phyloP scores from a whole-genome alignment of 2,888 invertebrate species.

The Pristionchus exspectatus region DNA sequence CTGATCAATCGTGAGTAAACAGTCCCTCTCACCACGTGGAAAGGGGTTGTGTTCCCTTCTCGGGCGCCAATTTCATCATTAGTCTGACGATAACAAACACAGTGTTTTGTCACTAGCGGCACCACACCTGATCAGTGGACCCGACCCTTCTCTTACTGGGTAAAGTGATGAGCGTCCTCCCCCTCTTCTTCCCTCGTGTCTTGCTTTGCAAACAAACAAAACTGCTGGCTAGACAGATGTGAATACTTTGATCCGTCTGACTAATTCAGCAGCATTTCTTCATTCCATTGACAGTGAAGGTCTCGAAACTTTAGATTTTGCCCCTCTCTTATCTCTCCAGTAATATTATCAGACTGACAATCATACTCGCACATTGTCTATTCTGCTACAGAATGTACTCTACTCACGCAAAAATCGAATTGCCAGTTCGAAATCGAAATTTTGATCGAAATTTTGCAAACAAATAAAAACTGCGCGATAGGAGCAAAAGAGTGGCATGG shows the following conservation, averaged over 20 bases:
- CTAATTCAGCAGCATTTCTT: neutral
- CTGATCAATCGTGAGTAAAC: neutral
- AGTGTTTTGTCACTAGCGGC: neutral
- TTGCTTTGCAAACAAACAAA: neutral
- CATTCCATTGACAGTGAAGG: neutral
- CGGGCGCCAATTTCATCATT: neutral
- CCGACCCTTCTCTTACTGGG: neutral
- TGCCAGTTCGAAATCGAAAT: neutral
- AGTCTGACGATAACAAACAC: slow-evolving; percentile 24
- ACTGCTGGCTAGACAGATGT: neutral
- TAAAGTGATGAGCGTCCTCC: neutral
- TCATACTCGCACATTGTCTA: neutral
- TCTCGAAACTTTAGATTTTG: neutral
- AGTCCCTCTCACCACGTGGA: neutral
- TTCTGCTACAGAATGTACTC: neutral
- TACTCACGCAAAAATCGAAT: neutral
- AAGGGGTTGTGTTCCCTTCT: neutral
- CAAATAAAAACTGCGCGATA: too few species aligned
- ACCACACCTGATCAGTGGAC: slow-evolving; percentile 2
- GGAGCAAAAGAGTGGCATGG: neutral
- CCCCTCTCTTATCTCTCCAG: slow-evolving; percentile 2
- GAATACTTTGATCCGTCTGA: neutral
- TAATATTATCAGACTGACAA: neutral
- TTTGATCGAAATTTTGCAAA: neutral
- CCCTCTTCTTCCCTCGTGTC: neutral